Conservation (phyloP, 2,113 vertebrate species). For the Mirza zaza region DNA sequence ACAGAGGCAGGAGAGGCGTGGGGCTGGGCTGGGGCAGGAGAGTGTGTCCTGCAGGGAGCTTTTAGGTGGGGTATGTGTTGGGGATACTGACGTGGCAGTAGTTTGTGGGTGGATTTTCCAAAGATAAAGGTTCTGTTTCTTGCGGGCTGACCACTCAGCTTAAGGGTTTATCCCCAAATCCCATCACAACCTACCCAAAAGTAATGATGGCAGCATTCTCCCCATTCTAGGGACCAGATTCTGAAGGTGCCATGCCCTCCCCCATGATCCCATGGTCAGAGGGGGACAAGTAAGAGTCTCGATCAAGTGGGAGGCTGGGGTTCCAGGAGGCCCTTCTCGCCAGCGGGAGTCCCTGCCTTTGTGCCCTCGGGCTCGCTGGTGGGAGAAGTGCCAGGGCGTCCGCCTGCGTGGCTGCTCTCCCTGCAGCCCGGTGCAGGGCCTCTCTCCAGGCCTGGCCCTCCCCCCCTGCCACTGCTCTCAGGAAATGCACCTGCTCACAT, state of each 20-base stretch:
- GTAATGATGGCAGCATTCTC: neutral
- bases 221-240: neutral
- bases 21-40: neutral
- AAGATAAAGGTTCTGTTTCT: neutral
- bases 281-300: neutral
- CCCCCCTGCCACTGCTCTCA: neutral
- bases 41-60: accelerated
- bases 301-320: neutral
- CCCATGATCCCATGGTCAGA: neutral
- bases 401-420: neutral
- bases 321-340: neutral
- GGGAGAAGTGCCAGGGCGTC: neutral
- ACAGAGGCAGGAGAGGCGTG: neutral
- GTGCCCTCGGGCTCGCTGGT: neutral
- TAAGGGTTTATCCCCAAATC: neutral
- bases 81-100: neutral
- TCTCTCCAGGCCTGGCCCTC: neutral
- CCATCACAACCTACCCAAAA: neutral
- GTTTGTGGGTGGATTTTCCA: neutral
- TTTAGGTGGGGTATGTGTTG: accelerated
- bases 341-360: neutral
- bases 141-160: neutral
- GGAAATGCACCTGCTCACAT: neutral
- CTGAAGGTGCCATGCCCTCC: neutral
- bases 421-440: neutral